phyloP scores from a whole-genome alignment of 1,140 invertebrate genomes.

The Ladona fulva region DNA sequence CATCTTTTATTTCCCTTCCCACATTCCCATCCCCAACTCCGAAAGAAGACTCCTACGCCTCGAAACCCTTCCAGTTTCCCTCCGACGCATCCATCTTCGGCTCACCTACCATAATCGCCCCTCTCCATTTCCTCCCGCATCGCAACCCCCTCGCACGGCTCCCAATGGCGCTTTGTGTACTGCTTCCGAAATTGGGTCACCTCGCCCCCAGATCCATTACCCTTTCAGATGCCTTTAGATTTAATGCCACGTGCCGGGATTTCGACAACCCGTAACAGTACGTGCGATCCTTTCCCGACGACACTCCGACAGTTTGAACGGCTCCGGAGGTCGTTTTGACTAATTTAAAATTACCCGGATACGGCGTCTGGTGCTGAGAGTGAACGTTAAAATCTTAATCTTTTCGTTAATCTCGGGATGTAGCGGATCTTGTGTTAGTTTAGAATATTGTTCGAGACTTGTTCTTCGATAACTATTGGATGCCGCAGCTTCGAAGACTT shows the following conservation, averaged over 20 bases:
- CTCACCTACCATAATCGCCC: background rate
- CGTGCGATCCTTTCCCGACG: too few relatives aligned
- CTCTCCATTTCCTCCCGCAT: background rate
- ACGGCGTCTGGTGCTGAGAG: too few relatives aligned
- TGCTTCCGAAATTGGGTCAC: background rate
- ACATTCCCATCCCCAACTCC: background rate
- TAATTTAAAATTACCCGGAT: too few relatives aligned
- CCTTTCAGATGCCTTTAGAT: constrained; percentile 4
- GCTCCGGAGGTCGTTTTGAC: too few relatives aligned
- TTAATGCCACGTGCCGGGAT: background rate
- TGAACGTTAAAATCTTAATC: too few relatives aligned
- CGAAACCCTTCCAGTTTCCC: too few relatives aligned
- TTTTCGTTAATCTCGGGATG: too few relatives aligned
- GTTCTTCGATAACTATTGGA: too few relatives aligned
- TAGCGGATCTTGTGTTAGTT: too few relatives aligned
- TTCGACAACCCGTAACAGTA: background rate
- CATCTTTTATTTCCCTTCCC: background rate
- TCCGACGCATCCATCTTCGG: background rate
- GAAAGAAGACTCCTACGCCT: background rate
- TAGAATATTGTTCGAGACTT: too few relatives aligned
- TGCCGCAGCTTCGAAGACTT: too few relatives aligned
- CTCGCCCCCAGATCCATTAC: background rate
- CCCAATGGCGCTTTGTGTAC: background rate
- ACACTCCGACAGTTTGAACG: too few relatives aligned
- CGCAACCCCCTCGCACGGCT: background rate